Evolutionary conservation across 2,113 vertebrate species (phyloP), one percentile per base, ranked within the genome.

Genomic region (Microtus ochrogaster): DNA sequence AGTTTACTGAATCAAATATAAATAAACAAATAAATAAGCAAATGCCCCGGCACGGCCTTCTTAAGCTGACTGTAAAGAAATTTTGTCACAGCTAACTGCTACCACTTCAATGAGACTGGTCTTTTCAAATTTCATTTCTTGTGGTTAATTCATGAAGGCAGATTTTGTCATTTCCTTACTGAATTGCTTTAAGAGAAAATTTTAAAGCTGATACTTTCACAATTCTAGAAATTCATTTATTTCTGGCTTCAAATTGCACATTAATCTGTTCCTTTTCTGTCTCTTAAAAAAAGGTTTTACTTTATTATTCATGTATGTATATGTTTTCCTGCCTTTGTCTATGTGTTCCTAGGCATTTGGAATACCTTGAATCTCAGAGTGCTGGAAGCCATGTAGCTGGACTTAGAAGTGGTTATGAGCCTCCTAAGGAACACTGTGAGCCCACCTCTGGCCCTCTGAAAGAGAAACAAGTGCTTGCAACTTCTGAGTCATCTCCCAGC

Each of bases 11-110:
- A 82, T 91, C 26, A 81, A 82, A 89, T 68, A 73, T 92, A 93
- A 85, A 92, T 72, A 94, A 85, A 92, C 66, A 94, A 78, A 93
- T 92, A 94, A 79, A 90, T 94, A 90, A 76, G 65, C 86, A 92
- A 88, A 87, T 36, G 91, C 3, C 21, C 17, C 4, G 39, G 7
- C 7, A 58, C 65, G 95, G 73, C 81, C 8, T 90, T 96, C 68
- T 78, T 55, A 77, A 30, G 8, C 49, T 81, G 12, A 30, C 22
- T 84, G 33, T 41, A 93, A 93, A 95, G 36, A 73, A 58, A 92
- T 70, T 79, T 58, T 28, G 36, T 58, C 44, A 68, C 30, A 79
- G 55, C 63, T 63, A 77, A 17, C 55, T 76, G 47, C 7, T 66
- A 88, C 2, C 12, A 72, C 10, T 68, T 96, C 47, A 87, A 52